Base-by-base conservation (phyloP, 2,113 vertebrate genomes). In the Formicarius rufipectus region DNA sequence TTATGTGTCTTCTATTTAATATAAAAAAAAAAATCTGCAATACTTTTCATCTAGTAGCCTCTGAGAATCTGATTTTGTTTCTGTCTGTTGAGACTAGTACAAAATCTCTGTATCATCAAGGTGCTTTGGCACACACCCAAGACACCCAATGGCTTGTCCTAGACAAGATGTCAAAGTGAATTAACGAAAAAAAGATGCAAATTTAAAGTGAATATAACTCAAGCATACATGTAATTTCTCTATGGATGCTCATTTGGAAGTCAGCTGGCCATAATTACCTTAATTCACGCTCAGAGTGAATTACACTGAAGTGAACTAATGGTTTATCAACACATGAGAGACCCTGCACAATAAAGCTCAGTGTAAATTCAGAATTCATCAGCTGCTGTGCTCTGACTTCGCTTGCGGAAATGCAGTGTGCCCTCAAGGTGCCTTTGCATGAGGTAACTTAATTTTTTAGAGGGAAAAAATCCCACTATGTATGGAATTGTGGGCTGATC, bases 341-440 rank as follows among this genome's bases (percentile, higher is more conserved):
- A 95, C 89, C 49, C 47, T 35, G 86, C 47, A 63, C 73, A 92
- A 87, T 78, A 47, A n/a, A 95, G 60, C 50, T 84, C 0, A 0
- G 60, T 56, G 83, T 84, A 63, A 96, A 93, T 89, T 93, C 93
- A 72, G 76, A 92, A 52, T 92, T 92, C 83, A 90, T 90, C 90
- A 86, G 42, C 85, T 80, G 39, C 52, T 80, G 40, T 58, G 71
- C 85, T 81, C 80, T 72, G 52, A 89, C 76, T 72, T 87, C 40
- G 73, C 93, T 77, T 68, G 47, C 87, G 86, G 68, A 93, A 94
- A 90, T 37, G 53, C 64, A 92, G 39, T 0, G 0, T 81, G 84
- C 86, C 83, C 84, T 94, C 94, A 89, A 95, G 91, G 93, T 96
- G 91, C 80, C 73, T 91, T 92, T 95, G 60, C 27, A 84, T 52